Percentiles rank a stretch among this genome's conserved stretches.
Evolutionary conservation across 2,113 vertebrate species (phyloP).

Genomic region (Tetrao urogallus): DNA sequence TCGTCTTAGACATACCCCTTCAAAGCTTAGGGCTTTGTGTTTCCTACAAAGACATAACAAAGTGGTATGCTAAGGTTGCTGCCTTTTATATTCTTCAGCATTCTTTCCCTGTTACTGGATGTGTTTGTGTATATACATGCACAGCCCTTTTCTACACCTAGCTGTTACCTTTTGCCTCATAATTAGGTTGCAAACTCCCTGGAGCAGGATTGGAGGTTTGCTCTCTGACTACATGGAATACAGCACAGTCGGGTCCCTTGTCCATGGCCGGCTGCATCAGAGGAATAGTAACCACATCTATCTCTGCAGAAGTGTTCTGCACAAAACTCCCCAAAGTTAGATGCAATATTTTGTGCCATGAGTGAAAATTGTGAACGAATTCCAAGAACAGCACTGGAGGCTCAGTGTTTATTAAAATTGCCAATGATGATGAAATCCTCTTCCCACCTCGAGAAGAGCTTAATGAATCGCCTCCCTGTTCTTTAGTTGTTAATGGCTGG

Average conservation of each 20-base stretch:
- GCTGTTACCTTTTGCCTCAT: neutral
- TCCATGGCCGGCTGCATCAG: neutral
- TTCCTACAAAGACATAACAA: neutral
- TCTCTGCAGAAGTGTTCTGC: neutral
- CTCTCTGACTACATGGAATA: neutral
- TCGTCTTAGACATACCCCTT: slow-evolving; percentile 9
- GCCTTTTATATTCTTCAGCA: neutral
- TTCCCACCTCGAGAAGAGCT: neutral
- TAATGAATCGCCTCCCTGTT: neutral
- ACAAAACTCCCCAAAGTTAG: neutral
- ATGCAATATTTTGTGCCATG: neutral
- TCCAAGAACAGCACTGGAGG: neutral
- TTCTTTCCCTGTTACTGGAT: neutral
- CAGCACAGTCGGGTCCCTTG: neutral
- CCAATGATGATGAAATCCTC: neutral
- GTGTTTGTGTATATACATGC: neutral
- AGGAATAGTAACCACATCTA: neutral
- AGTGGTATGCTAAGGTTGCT: neutral
- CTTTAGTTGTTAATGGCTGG: neutral
- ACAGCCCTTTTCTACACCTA: neutral
- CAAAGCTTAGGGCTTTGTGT: neutral
- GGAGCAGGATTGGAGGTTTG: neutral
- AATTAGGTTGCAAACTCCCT: neutral
- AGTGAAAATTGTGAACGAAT: neutral
- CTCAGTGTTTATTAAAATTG: slow-evolving; percentile 2